Evolutionary conservation across 2,797 vertebrate species (phyloP), one percentile per base, ranked within the genome.

Genomic region (Cephalopachus bancanus): DNA sequence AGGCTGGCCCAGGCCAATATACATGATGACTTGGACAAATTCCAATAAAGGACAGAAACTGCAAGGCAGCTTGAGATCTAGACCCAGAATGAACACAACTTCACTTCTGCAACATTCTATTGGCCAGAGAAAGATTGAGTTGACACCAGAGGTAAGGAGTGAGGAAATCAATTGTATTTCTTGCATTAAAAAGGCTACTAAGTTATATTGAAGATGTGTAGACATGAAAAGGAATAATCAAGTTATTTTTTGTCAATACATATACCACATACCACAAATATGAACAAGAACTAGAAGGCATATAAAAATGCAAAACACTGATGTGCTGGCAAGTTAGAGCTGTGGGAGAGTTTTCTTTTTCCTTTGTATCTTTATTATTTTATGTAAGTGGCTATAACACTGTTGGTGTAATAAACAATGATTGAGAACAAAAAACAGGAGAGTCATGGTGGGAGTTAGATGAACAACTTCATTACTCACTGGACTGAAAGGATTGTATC

Each of bases 321-420:
- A 81, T 44, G 7, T 51, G 10, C 71, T 78, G 33, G 37, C 11
- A n/a, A 79, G 37, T 76, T 75, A 83, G 8, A 7, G 20, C 44
- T 79, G 4, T 44, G 28, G 9, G 26, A 62, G n/a, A 26, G 30
- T 53, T 65, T 72, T 28, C 14, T 57, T 74, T 83, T 69, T 62
- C 17, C n/a, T 86, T n/a, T 75, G 2, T 33, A 72, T 84, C 37
- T 55, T 81, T 89, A n/a, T 95, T 87, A 10, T n/a, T 90, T 91
- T 26, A 7, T 10, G 6, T 51, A 80, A 57, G 15, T 92, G 51
- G 7, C 26, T 93, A 19, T 65, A 26, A 83, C 33, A 51, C n/a
- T 76, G 15, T 24, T 51, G n/a, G 12, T 44, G 6, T 30, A 33
- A 33, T 75, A 80, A 87, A 30, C 33, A 89, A 11, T 24, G 24